These are phyloP conservation scores for Dyspetes luteomarginatus DNA, from an alignment of 2,888 invertebrate genomes.

Conservation along the genomic window DNA sequence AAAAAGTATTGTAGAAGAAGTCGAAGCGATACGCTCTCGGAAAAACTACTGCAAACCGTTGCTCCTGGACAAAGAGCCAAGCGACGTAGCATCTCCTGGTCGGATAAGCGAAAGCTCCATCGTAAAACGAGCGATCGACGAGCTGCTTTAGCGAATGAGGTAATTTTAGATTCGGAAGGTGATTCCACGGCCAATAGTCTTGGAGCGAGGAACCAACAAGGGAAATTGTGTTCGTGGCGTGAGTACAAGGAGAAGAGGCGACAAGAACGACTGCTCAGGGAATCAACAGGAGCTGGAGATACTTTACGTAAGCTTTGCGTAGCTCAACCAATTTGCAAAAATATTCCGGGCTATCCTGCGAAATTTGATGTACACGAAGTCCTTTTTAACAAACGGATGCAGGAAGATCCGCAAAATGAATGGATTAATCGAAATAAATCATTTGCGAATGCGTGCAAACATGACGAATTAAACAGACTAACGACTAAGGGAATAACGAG, in stretches of 20 bases:
- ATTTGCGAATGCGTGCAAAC: conserved; percentile 1
- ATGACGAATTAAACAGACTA: neutral
- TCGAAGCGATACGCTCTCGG: conserved; percentile 67
- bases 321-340: conserved; percentile 74
- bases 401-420: neutral
- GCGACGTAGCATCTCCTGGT: conserved; percentile 61
- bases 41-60: conserved; percentile 4
- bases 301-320: too few relatives aligned
- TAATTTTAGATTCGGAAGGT: conserved; percentile 68
- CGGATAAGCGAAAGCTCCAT: conserved; percentile 75
- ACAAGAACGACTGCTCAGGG: conserved; percentile 70
- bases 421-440: neutral
- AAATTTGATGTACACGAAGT: conserved; percentile 68
- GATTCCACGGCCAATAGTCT: conserved; percentile 50
- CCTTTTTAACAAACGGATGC: neutral
- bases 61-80: conserved; percentile 34
- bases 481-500: conserved; percentile 25
- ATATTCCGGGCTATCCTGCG: conserved; percentile 67
- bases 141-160: conserved; percentile 68
- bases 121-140: conserved; percentile 76
- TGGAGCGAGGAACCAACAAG: conserved; percentile 69
- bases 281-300: too few relatives aligned
- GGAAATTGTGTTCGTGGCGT: conserved; percentile 77
- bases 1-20: conserved; percentile 53
- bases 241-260: conserved; percentile 78